Evolutionary conservation across 2,113 vertebrate species (phyloP).

Genomic region (Sitta europaea): DNA sequence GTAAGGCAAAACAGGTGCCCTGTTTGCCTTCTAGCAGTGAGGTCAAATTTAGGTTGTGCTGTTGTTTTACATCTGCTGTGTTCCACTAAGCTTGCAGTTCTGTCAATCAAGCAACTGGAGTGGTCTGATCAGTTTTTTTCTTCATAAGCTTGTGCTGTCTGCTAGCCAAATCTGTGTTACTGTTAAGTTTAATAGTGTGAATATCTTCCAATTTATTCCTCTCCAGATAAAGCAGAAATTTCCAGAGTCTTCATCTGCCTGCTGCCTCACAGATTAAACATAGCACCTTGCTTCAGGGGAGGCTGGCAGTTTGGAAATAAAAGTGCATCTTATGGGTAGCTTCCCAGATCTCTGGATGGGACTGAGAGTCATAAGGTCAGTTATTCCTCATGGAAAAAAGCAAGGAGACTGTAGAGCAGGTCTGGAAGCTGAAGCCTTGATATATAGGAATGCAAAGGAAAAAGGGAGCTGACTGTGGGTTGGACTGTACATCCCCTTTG

Average conservation of each 20-base stretch:
- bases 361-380: rapidly evolving
- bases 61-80: neutral
- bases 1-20: neutral
- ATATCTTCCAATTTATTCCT: neutral
- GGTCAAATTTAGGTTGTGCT: neutral
- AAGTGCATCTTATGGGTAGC: neutral
- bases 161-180: neutral
- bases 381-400: neutral
- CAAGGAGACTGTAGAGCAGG: neutral
- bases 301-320: neutral
- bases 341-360: neutral
- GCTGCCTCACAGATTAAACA: neutral
- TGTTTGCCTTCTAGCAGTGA: neutral
- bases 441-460: neutral
- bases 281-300: neutral
- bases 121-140: neutral
- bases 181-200: neutral
- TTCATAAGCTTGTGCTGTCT: neutral
- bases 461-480: neutral
- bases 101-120: neutral
- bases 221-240: neutral
- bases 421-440: neutral
- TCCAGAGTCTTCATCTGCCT: neutral
- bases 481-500: neutral
- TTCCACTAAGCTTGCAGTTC: neutral